phyloP scores from a whole-genome alignment of 1,140 invertebrate species.

The Ceratosolen solmsi region DNA sequence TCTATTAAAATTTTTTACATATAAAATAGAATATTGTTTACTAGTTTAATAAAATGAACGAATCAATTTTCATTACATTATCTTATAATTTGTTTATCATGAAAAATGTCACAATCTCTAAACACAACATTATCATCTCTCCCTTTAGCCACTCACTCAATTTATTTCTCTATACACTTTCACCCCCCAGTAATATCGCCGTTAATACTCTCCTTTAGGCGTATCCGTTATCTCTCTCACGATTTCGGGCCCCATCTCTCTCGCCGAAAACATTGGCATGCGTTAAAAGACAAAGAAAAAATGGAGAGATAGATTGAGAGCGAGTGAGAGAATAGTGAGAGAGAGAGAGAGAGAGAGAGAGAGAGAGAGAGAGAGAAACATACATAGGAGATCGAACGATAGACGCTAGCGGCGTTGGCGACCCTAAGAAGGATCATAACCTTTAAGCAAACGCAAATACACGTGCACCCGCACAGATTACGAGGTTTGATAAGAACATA shows the following conservation, averaged over 20 bases:
- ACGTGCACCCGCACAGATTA: conserved; percentile 53
- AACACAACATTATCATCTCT: conserved; percentile 38
- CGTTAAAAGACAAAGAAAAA: conserved; percentile 2
- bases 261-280: conserved; percentile 27
- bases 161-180: conserved; percentile 20
- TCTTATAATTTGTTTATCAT: conserved; percentile 23
- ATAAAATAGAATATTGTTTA: no score
- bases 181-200: conserved; percentile 15
- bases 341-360: conserved; percentile 10
- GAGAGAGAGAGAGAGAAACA: background rate
- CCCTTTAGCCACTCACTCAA: background rate
- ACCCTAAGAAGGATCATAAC: conserved; percentile 67
- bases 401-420: conserved; percentile 51
- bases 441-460: conserved; percentile 68
- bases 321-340: background rate
- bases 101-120: conserved; percentile 5
- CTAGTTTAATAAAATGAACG: no score
- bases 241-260: conserved; percentile 30
- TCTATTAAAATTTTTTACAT: no score
- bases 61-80: background rate
- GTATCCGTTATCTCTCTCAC: conserved; percentile 42
- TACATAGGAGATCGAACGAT: background rate
- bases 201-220: conserved; percentile 37
- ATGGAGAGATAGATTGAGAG: background rate
- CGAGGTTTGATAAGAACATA: conserved; percentile 56